Evolutionary conservation across 2,797 vertebrate species (phyloP), one percentile per base, ranked within the genome.

Genomic region (Austrolebias charrua): DNA sequence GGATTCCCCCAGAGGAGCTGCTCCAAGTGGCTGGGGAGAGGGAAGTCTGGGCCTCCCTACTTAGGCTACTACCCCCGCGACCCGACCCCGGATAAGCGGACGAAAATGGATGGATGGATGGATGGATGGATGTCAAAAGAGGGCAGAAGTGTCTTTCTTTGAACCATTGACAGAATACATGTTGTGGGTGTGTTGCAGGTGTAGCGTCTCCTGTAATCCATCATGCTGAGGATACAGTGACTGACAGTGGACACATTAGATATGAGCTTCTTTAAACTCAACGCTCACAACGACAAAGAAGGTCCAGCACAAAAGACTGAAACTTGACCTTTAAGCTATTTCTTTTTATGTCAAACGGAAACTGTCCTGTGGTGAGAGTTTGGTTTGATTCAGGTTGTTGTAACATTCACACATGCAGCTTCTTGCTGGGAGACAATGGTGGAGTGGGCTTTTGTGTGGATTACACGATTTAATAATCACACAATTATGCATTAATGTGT

Each of bases 131-230:
- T n/a, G n/a, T n/a, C n/a, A n/a, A n/a, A n/a, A 43, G 7, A 40
- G 29, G 18, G 38, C 12, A 31, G 18, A 13, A 46, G 35, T 29
- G 46, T 13, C 15, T 9, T 13, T 68, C 24, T 76, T 76, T 81
- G 55, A 80, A 59, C 38, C 42, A 63, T 20, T 75, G 75, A 83
- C 71, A 78, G 72, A 80, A 80, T 33, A 65, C 46, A 70, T 73
- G 70, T 72, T 79, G 51, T 69, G 61, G 70, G 31, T 66, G 71
- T 80, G 54, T 33, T 51, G 13, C 67, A 73, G 81, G 63, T 57
- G 47, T 62, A 72, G 67, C 77, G 64, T 80, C 55, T 63, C 40
- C 69, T 55, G 16, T 40, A 33, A 69, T 20, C 33, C 18, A 28
- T 49, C 46, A 42, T 24, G 42, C 18, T 66, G 29, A 63, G 40